Evolutionary conservation across 2,113 vertebrate genomes (phyloP), one percentile per base, ranked within the genome.

Genomic region (Trinectes maculatus): DNA sequence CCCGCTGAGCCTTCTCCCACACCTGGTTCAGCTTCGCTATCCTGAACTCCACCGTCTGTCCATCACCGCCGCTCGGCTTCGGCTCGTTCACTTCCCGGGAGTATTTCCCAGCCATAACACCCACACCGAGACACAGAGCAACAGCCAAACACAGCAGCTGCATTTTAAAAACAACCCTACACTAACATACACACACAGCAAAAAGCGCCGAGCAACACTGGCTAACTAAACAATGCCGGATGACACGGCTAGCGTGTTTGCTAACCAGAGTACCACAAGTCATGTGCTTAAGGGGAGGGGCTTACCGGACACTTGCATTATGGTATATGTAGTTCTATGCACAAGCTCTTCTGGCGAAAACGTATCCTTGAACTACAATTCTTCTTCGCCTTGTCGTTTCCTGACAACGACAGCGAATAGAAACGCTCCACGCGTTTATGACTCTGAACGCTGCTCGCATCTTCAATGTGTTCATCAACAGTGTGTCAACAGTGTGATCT

Each of bases 1-100:
- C 96, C 94, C 96, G 71, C 77, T 91, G 88, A 2, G 97, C 95
- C 85, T 98, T 98, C 88, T 96, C 95, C 96, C 97, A 98, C 28
- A 97, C 79, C 87, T 98, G 96, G 86, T 94, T 95, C 52, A 98
- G 86, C 83, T 91, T 96, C 39, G 94, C 92, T 60, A 98, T 93
- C 19, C 97, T 95, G 83, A 98, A 98, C 79, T 96, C 95, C 70
- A 91, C 80, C 11, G 75, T 28, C 28, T 77, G 81, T 18, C 67
- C 88, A 9, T 75, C 93, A 13, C 37, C 25, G 33, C 3, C 63
- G 21, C 89, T 79, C 13, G 37, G 37, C 6, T 89, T 82, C 0
- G 86, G 88, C 60, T 98, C 94, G 26, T 98, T 98, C 40, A 93
- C 67, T 28, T 96, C 94, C 26, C 93, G 92, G 0, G 96, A 95